These are phyloP conservation scores for Dendroctonus valens DNA, from an alignment of 1,140 invertebrate species.

Conservation along the genomic window DNA sequence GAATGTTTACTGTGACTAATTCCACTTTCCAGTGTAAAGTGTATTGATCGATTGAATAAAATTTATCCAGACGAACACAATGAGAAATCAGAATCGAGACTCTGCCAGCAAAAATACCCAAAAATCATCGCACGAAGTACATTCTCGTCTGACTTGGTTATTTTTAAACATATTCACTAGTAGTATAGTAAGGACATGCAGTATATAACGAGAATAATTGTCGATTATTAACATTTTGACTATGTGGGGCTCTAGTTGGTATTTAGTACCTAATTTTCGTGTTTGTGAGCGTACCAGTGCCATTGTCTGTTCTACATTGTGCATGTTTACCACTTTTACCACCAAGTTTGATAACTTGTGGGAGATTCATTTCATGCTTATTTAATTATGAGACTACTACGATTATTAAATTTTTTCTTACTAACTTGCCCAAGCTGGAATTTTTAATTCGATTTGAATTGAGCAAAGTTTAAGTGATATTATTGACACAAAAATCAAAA, in stretches of 20 bases:
- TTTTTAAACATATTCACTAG: constrained; percentile 22
- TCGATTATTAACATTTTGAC: neutral
- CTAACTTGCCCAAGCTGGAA: neutral
- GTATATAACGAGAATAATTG: neutral
- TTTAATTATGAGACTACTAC: neutral
- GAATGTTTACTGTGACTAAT: neutral
- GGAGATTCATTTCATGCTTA: constrained; percentile 14
- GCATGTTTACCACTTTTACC: no score
- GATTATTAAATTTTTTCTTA: neutral
- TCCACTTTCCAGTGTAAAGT: no score
- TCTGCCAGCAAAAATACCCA: neutral
- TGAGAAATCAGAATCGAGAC: neutral
- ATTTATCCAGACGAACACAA: no score
- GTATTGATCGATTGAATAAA: no score
- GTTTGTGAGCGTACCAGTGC: constrained; percentile 13
- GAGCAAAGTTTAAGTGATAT: constrained; percentile 27
- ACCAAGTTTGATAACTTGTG: constrained; percentile 13
- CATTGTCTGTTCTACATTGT: constrained; percentile 9
- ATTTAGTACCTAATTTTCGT: no score
- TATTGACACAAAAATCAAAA: no score
- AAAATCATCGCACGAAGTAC: neutral
- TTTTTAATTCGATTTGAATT: constrained; percentile 5
- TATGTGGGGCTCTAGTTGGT: neutral
- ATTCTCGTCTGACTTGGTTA: constrained; percentile 22
- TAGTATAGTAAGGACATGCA: constrained; percentile 19